Percentiles rank a stretch among this genome's conserved stretches.
phyloP scores from a whole-genome alignment of 2,797 vertebrate genomes.

The Monodelphis domestica region DNA sequence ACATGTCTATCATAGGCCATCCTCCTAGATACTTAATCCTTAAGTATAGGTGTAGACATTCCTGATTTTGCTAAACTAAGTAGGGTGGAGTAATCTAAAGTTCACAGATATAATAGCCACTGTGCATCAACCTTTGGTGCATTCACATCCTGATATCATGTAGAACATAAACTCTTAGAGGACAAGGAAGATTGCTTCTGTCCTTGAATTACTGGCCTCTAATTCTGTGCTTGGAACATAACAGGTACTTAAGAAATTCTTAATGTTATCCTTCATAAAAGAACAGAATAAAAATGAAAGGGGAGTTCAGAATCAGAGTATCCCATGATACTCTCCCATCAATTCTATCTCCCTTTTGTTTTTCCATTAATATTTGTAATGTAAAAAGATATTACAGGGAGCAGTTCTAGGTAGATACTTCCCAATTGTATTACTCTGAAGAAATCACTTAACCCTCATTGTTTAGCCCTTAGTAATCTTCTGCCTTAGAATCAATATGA shows the following conservation, averaged over 20 bases:
- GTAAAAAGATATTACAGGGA: background rate
- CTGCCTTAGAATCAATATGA: too few species aligned
- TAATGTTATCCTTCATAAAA: background rate
- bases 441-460: too few species aligned
- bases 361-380: background rate
- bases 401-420: too few species aligned
- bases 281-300: background rate
- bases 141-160: background rate
- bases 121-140: background rate
- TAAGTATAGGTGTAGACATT: too few species aligned
- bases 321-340: background rate
- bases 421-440: too few species aligned
- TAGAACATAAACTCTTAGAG: background rate
- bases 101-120: background rate
- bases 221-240: background rate
- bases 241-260: background rate
- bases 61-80: too few species aligned
- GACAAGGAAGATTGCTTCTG: background rate
- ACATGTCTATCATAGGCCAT: too few species aligned
- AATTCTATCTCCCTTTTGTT: background rate
- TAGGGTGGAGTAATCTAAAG: too few species aligned
- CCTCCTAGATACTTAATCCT: too few species aligned
- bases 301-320: background rate
- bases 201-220: background rate
- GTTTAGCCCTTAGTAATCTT: too few species aligned